A percentile compares a stretch with the other conserved stretches of the same genome.
Conservation (phyloP, 2,113 vertebrate genomes). For the Rhea pennata region DNA sequence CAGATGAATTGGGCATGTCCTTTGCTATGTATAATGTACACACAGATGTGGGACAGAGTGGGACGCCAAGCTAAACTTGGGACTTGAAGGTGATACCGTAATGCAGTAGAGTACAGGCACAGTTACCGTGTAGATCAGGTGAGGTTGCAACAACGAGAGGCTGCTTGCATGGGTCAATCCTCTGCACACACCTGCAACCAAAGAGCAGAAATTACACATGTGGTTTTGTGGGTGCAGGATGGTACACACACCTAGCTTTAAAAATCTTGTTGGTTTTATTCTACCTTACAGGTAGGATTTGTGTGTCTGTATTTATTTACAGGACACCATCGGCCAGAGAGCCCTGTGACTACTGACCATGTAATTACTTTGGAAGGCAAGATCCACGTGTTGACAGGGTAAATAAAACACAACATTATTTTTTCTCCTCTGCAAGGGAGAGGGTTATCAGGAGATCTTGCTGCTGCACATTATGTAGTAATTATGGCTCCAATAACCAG, state of each 20-base stretch:
- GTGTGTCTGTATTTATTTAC: slow-evolving; percentile 56
- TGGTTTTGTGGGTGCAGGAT: neutral
- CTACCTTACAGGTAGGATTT: neutral
- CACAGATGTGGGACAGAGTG: neutral
- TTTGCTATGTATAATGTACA: neutral
- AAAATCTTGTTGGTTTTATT: neutral
- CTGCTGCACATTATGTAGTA: neutral
- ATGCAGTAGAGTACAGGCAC: neutral
- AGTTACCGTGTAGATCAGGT: neutral
- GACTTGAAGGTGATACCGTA: neutral
- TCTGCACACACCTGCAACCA: neutral
- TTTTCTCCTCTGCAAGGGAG: slow-evolving; percentile 20
- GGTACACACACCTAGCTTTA: neutral
- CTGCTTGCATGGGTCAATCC: neutral
- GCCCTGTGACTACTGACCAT: slow-evolving; percentile 66
- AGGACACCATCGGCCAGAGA: slow-evolving; percentile 29
- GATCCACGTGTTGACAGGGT: slow-evolving; percentile 56
- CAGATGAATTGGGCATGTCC: neutral
- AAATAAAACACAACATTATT: slow-evolving; percentile 67
- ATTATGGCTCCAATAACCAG: slow-evolving; percentile 57
- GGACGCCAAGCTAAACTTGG: neutral
- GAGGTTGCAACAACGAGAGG: neutral
- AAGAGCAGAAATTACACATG: neutral
- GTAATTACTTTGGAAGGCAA: slow-evolving; percentile 68
- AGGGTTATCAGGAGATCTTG: slow-evolving; percentile 38